A percentile compares a stretch with the other conserved stretches of the same genome.
These are phyloP conservation scores for Lithobates pipiens DNA, from an alignment of 2,797 vertebrate genomes.

Conservation along the genomic window DNA sequence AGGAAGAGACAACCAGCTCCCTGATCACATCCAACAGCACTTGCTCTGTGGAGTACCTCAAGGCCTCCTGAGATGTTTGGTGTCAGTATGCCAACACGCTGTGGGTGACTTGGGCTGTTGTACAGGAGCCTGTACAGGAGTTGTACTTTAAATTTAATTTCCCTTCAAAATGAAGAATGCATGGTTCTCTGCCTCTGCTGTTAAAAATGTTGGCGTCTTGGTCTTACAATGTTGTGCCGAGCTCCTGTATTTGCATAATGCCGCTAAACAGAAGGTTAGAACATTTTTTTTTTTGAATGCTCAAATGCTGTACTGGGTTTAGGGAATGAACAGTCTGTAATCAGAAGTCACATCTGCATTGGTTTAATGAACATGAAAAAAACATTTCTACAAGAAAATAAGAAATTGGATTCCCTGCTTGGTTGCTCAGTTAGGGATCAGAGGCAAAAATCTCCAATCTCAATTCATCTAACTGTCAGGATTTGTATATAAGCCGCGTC, in stretches of 20 bases:
- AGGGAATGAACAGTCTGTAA: constrained; percentile 46
- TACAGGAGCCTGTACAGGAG: too few relatives aligned
- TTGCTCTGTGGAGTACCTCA: too few relatives aligned
- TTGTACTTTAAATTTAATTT: not conserved
- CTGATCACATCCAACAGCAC: too few relatives aligned
- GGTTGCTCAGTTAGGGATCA: constrained; percentile 57
- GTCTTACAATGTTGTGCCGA: constrained; percentile 24
- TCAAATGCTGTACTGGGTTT: not conserved
- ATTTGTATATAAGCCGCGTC: constrained; percentile 41
- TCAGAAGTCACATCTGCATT: constrained; percentile 56
- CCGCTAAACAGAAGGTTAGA: constrained; percentile 33
- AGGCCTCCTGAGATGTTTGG: too few relatives aligned
- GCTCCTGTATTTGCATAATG: constrained; percentile 48
- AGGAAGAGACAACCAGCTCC: too few relatives aligned
- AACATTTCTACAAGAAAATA: constrained; percentile 56
- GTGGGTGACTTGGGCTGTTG: too few relatives aligned
- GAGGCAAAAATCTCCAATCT: constrained; percentile 51
- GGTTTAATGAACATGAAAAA: constrained; percentile 49
- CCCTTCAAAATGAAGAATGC: too few relatives aligned
- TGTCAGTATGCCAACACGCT: too few relatives aligned
- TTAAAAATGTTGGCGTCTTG: constrained; percentile 19
- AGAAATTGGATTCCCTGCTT: constrained; percentile 61
- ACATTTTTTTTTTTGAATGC: constrained; percentile 19
- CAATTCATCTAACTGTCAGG: constrained; percentile 60
- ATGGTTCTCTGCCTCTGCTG: not conserved